These are phyloP conservation scores for Ctenomys sociabilis DNA, from an alignment of 2,113 vertebrate genomes.

Conservation along the genomic window DNA sequence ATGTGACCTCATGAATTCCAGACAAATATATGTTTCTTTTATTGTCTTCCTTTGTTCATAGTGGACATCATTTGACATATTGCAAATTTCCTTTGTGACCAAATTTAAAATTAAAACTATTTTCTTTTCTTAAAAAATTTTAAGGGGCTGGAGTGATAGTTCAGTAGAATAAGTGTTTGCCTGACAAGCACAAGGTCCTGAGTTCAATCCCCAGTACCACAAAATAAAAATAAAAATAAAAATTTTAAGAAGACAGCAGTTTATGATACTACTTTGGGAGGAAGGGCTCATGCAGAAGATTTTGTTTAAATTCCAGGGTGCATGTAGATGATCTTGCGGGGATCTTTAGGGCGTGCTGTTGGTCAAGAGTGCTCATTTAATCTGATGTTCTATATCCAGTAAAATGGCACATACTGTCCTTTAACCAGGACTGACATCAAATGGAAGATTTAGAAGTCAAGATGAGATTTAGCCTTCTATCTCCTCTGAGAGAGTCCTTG, in stretches of 20 bases:
- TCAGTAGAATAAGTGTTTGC: too few relatives aligned
- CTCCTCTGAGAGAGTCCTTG: neutral
- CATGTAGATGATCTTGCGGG: accelerated
- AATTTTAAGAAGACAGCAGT: neutral
- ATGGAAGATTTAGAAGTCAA: neutral
- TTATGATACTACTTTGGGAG: neutral
- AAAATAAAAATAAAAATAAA: too few relatives aligned
- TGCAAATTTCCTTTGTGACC: constrained; percentile 12
- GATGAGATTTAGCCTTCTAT: neutral
- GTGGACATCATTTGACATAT: neutral
- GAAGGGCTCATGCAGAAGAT: neutral
- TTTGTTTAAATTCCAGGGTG: neutral
- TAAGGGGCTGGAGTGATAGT: too few relatives aligned
- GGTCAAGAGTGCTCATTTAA: neutral
- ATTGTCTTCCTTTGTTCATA: neutral
- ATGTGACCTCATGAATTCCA: constrained; percentile 11
- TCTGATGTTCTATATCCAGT: neutral
- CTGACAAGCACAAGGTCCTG: too few relatives aligned
- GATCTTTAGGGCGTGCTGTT: neutral
- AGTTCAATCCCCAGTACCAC: too few relatives aligned
- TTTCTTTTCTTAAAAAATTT: too few relatives aligned
- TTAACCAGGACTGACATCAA: neutral
- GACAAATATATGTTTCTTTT: neutral
- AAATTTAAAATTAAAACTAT: neutral
- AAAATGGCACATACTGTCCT: neutral